phyloP scores from a whole-genome alignment of 2,888 invertebrate species.

The Heliothis peltigera region DNA sequence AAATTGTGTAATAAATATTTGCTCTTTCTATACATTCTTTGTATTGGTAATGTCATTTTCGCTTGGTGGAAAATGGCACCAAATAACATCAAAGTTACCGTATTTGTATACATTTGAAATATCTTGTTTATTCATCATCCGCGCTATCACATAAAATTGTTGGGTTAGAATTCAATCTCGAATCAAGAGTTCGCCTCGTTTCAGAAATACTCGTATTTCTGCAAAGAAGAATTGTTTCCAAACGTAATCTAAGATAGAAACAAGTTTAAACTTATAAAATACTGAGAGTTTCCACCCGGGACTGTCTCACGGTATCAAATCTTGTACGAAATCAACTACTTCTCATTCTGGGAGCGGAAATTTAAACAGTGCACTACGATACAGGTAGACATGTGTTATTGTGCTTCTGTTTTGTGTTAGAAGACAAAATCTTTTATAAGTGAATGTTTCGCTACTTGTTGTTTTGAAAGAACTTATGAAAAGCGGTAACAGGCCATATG shows the following conservation, averaged over 20 bases:
- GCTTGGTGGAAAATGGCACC: no score
- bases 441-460: no score
- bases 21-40: no score
- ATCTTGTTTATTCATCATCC: neutral
- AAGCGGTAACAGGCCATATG: no score
- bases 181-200: constrained; percentile 31
- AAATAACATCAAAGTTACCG: no score
- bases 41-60: no score
- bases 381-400: constrained; percentile 7
- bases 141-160: constrained; percentile 9
- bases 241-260: constrained; percentile 37
- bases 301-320: constrained; percentile 17
- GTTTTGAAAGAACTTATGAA: no score
- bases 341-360: constrained; percentile 16
- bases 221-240: constrained; percentile 39
- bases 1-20: no score
- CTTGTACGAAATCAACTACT: constrained; percentile 13
- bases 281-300: constrained; percentile 16
- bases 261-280: constrained; percentile 43
- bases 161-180: constrained; percentile 37
- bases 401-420: constrained; percentile 5
- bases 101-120: no score
- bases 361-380: neutral
- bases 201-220: constrained; percentile 20
- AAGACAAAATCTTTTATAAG: neutral